Conservation (phyloP, 2,797 vertebrate genomes). For the Champsocephalus esox region DNA sequence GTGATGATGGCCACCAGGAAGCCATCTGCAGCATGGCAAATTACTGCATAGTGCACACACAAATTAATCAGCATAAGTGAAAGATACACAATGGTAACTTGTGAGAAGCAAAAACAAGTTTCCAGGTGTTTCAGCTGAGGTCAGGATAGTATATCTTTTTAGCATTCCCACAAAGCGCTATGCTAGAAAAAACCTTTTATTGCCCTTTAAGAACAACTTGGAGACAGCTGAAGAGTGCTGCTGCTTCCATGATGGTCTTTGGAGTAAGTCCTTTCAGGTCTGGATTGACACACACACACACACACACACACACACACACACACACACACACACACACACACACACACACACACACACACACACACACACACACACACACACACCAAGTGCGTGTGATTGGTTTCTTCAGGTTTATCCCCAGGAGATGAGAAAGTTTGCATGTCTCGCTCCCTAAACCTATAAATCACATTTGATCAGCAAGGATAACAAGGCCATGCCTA, state of each 20-base stretch:
- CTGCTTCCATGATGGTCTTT: conserved; percentile 33
- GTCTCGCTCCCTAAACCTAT: conserved; percentile 71
- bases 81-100: background rate
- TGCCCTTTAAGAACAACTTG: conserved; percentile 22
- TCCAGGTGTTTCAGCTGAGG: conserved; percentile 3
- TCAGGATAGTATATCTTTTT: conserved; percentile 11
- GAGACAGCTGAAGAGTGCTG: conserved; percentile 21
- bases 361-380: no score
- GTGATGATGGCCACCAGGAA: conserved; percentile 58
- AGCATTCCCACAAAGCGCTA: background rate
- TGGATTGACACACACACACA: conserved; percentile 47
- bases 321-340: no score
- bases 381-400: conserved; percentile 55
- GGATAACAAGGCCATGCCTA: conserved; percentile 69
- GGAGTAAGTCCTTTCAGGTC: conserved; percentile 53
- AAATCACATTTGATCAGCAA: conserved; percentile 75
- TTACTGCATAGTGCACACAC: conserved; percentile 21
- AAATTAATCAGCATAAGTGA: conserved; percentile 21
- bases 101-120: background rate
- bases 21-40: conserved; percentile 54
- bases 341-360: no score
- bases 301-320: background rate
- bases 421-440: conserved; percentile 75
- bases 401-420: conserved; percentile 66
- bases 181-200: conserved; percentile 2